These are phyloP conservation scores for Brienomyrus longianalis DNA, from an alignment of 2,113 vertebrate genomes.

Conservation along the genomic window DNA sequence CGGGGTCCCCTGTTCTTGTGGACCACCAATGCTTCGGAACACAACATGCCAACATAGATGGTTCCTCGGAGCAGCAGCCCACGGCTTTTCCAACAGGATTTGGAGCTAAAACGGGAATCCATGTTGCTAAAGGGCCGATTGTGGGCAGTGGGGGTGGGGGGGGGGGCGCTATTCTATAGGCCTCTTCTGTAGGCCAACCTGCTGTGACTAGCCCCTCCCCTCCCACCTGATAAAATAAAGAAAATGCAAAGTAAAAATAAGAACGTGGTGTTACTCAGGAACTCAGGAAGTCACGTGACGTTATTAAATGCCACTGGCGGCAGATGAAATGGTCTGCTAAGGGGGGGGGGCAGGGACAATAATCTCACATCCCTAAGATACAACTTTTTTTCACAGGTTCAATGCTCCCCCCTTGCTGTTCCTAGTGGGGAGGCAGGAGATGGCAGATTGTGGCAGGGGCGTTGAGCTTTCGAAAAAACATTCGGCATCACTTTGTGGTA, in stretches of 20 bases:
- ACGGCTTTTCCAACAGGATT: background rate
- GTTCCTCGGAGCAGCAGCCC: background rate
- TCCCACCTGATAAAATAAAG: background rate
- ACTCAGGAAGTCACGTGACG: background rate
- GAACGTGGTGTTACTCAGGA: background rate
- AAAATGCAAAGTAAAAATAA: conserved; percentile 6
- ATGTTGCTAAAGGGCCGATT: conserved; percentile 3
- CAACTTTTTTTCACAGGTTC: background rate
- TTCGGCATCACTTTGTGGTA: background rate
- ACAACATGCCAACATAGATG: background rate
- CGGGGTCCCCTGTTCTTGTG: background rate
- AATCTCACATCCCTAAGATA: background rate
- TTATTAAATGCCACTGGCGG: conserved; percentile 5
- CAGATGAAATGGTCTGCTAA: background rate
- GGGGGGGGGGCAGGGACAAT: background rate
- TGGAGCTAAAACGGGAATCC: conserved; percentile 18
- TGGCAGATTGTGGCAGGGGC: background rate
- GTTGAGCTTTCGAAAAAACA: background rate
- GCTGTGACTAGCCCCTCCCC: background rate
- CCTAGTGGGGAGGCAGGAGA: background rate
- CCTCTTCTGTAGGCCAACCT: background rate
- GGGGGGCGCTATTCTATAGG: background rate
- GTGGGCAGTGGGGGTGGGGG: background rate
- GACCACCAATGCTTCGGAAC: background rate
- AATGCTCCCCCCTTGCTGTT: background rate